Conservation (phyloP, 2,113 vertebrate genomes). For the Ursus arctos region DNA sequence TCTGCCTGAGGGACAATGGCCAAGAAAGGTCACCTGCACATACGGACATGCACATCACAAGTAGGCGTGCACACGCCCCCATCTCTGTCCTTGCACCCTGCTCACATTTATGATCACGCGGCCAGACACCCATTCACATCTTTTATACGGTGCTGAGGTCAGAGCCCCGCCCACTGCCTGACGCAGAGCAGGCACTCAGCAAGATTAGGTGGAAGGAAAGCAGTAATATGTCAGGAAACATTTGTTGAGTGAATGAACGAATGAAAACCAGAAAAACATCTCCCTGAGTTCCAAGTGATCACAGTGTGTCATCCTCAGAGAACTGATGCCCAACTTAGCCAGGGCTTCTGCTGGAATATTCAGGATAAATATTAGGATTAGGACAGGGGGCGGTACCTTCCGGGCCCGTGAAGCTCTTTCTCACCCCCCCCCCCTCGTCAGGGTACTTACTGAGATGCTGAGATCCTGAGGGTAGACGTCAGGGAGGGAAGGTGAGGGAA, state of each 20-base stretch:
- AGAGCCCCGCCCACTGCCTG: not conserved
- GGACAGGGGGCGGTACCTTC: not conserved
- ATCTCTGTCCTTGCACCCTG: not conserved
- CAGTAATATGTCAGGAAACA: not conserved
- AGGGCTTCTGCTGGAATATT: not conserved
- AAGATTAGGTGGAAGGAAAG: not conserved
- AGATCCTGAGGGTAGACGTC: not conserved
- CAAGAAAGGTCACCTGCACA: no score
- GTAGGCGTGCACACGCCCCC: accelerated
- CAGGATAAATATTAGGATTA: no score
- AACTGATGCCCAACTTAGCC: no score
- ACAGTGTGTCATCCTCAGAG: not conserved
- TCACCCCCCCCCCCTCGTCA: not conserved
- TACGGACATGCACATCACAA: not conserved
- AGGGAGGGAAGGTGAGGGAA: not conserved
- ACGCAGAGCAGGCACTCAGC: not conserved
- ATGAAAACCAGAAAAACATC: not conserved
- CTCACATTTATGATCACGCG: not conserved
- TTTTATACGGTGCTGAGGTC: not conserved
- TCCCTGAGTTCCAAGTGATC: not conserved
- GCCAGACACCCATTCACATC: no score
- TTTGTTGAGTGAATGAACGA: not conserved
- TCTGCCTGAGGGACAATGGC: not conserved
- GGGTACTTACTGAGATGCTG: not conserved
- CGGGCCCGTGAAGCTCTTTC: not conserved